Evolutionary conservation across 1,140 invertebrate species (phyloP), one percentile per base, ranked within the genome.

Genomic region (Popillia japonica): DNA sequence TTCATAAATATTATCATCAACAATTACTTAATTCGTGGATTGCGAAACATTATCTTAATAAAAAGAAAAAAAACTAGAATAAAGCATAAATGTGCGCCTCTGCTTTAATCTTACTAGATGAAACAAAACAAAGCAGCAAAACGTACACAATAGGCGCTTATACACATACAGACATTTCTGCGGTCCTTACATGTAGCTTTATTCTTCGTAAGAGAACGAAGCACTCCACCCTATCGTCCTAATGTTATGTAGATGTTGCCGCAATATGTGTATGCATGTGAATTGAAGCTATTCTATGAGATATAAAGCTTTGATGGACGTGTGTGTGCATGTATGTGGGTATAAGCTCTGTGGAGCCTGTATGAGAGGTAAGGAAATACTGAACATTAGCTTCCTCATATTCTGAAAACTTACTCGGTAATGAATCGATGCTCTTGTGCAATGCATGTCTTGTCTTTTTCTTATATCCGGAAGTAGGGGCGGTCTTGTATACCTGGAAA

Each of bases 171-270:
- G 48, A 55, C 61, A 68, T 68, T 68, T 68, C 20, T 22, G 22
- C 61, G 22, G 27, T 34, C 27, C 61, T 68, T 68, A 68, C 11
- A 27, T 68, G 61, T 14, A 22, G 11, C 61, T 55, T 68, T 68
- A 68, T 68, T 68, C 61, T 68, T 27, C 61, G 27, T 34, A 3
- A 14, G 10, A 68, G 27, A 68, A 22, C 17, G 20, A 11, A 27
- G 11, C 61, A 68, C 61, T 23, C 22, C 22, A 68, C 22, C 20
- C 17, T 22, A 68, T 68, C 61, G 27, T 68, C 61, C 27, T 34
- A 22, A 68, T 7, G 40, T 74, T 74, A 74, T 74, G 72, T 74
- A 74, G 40, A 74, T 74, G 72, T 74, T 74, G 41, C 72, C 17
- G 40, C 72, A 20, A 74, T 68, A 68, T 27, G 20, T 48, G 44